Evolutionary conservation across 2,113 vertebrate genomes (phyloP), one percentile per base, ranked within the genome.

Genomic region (Charadrius vociferus): DNA sequence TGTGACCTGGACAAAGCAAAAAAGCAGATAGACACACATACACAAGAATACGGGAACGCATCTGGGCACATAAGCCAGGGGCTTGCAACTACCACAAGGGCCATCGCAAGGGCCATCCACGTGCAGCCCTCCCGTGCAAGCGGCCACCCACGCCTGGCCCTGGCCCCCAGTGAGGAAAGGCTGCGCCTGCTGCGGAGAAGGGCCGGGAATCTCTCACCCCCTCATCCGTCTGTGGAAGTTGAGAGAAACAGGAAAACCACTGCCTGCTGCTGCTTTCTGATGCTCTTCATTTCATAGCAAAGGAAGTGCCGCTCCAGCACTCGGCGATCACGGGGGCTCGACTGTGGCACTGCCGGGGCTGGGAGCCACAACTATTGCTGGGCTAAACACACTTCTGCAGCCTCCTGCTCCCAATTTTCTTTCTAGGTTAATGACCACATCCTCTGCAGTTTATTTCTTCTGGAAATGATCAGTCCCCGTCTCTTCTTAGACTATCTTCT

Each of bases 171-270:
- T 0, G 0, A 73, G 68, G 36, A 72, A n/a, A 93, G 22, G n/a
- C 63, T 56, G 43, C 27, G 37, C 13, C 12, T 2, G 0, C 24
- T 1, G 5, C 1, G 1, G 27, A 75, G 47, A 88, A 74, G 37
- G 26, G n/a, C 47, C 2, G 0, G 37, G n/a, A 86, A 59, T 47
- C 21, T 43, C 23, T n/a, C 73, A 66, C 10, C 27, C 34, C 14
- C 29, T 74, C 0, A 0, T 29, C 10, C 1, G 0, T 30, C 78
- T 7, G 5, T n/a, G 49, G 36, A 49, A 90, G 41, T 21, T 0
- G 1, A 75, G 70, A 86, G 27, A 61, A 90, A 65, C 52, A 96
- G 95, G 96, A 97, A 97, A 97, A 88, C 95, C 93, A 82, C 87
- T 9, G 49, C 59, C 53, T 70, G 78, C 95, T 97, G 93, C 74